Evolutionary conservation across 2,888 invertebrate species (phyloP).

Genomic region (Odiellus spinosus): DNA sequence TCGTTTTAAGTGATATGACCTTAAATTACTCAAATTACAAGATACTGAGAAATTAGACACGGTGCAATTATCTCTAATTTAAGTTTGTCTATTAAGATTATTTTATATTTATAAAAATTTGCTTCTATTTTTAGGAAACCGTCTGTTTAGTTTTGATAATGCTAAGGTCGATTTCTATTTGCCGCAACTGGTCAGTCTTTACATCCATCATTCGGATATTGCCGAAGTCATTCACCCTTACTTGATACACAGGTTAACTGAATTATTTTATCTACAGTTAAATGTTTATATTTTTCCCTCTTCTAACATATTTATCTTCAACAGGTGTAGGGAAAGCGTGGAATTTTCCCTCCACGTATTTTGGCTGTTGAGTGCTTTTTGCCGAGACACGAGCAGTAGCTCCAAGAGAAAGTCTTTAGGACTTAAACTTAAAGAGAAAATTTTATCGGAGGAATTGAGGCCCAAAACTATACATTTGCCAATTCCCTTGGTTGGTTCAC

Average conservation of each 20-base stretch:
- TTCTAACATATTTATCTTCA: slow-evolving; percentile 1
- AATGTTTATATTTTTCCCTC: background rate
- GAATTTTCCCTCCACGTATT: slow-evolving; percentile 91
- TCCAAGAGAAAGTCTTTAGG: slow-evolving; percentile 51
- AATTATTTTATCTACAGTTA: no score
- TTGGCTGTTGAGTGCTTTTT: slow-evolving; percentile 91
- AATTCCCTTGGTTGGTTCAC: background rate
- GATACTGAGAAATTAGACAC: no score
- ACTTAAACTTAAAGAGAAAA: slow-evolving; percentile 53
- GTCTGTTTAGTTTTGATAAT: slow-evolving; percentile 85
- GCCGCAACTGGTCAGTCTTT: slow-evolving; percentile 95
- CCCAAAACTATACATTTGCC: slow-evolving; percentile 3
- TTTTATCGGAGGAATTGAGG: slow-evolving; percentile 51
- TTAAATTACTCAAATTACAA: no score
- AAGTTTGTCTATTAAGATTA: no score
- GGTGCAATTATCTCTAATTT: no score
- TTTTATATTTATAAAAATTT: no score
- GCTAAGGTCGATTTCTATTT: slow-evolving; percentile 92
- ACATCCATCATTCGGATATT: slow-evolving; percentile 92
- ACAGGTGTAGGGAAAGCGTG: slow-evolving; percentile 73
- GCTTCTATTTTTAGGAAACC: slow-evolving; percentile 49
- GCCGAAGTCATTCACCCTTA: slow-evolving; percentile 83
- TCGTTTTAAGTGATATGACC: no score
- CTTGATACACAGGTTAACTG: slow-evolving; percentile 52
- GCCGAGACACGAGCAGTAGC: slow-evolving; percentile 50